A percentile compares a stretch with the other conserved stretches of the same genome.
phyloP scores from a whole-genome alignment of 2,113 vertebrate species.

The Diadophis punctatus region DNA sequence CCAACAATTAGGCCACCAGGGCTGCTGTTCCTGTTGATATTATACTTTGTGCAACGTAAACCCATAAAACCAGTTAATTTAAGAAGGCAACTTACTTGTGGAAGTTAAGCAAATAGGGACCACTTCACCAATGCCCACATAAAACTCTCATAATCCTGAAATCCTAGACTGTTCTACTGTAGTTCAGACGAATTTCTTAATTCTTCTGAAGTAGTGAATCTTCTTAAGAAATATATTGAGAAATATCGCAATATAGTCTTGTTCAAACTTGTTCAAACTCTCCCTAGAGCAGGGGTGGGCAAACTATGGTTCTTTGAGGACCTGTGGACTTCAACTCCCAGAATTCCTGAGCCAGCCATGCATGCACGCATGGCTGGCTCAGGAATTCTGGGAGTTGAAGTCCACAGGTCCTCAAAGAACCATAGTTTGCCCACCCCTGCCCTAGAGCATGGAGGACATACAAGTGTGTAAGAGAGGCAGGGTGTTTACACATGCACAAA shows the following conservation, averaged over 20 bases:
- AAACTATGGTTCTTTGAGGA: no score
- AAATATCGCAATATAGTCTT: no score
- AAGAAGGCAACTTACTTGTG: background rate
- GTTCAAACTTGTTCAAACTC: background rate
- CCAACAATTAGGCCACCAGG: background rate
- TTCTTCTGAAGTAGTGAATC: background rate
- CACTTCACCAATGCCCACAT: background rate
- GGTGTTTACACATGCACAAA: background rate
- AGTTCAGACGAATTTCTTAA: background rate
- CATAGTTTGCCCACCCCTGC: no score
- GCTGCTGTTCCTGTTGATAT: background rate
- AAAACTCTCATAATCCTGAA: background rate
- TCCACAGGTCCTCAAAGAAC: no score
- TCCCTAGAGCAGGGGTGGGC: background rate
- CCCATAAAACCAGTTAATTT: background rate
- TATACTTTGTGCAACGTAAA: background rate
- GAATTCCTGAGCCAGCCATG: no score
- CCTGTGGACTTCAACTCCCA: no score
- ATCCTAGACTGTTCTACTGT: background rate
- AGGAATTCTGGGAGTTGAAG: no score
- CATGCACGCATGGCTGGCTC: no score
- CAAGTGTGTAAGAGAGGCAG: background rate
- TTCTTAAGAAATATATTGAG: background rate
- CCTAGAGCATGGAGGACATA: background rate
- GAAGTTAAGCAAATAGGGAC: background rate